Evolutionary conservation across 2,888 invertebrate species (phyloP).

Genomic region (Sphaerophoria rueppellii): DNA sequence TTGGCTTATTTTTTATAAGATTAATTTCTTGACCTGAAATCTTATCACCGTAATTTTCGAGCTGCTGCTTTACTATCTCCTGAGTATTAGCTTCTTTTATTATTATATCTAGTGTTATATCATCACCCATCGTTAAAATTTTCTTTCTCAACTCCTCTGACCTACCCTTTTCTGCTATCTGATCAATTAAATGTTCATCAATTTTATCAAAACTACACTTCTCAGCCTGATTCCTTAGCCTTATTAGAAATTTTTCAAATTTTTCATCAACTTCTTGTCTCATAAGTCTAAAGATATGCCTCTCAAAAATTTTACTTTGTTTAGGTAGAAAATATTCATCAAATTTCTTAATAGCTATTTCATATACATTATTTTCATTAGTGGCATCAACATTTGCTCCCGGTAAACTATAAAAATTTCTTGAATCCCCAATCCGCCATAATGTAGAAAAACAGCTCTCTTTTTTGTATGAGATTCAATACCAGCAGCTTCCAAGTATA

Average conservation of each 20-base stretch:
- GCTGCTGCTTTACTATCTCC: conserved; percentile 39
- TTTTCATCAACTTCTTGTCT: conserved; percentile 75
- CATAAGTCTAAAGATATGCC: conserved; percentile 76
- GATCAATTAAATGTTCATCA: conserved; percentile 75
- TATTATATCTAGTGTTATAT: conserved; percentile 46
- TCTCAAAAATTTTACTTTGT: conserved; percentile 76
- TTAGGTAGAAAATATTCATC: conserved; percentile 72
- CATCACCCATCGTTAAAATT: conserved; percentile 45
- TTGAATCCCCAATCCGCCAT: conserved; percentile 46
- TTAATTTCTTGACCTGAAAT: conserved; percentile 31
- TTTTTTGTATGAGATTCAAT: conserved; percentile 33
- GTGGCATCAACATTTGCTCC: conserved; percentile 29
- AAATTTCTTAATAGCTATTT: conserved; percentile 83
- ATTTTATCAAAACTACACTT: conserved; percentile 76
- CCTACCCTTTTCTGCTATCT: conserved; percentile 75
- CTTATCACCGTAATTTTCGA: conserved; percentile 44
- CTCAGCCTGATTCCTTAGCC: conserved; percentile 76
- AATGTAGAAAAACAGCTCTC: conserved; percentile 38
- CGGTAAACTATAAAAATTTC: conserved; percentile 42
- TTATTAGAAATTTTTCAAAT: conserved; percentile 76
- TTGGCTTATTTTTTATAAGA: conserved; percentile 30
- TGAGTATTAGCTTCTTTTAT: conserved; percentile 53
- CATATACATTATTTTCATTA: conserved; percentile 83
- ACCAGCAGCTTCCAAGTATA: conserved; percentile 40
- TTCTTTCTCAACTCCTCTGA: conserved; percentile 69